A percentile compares a stretch with the other conserved stretches of the same genome.
Evolutionary conservation across 1,140 invertebrate genomes (phyloP).

Genomic region (Aphaenogaster ashmeadi): DNA sequence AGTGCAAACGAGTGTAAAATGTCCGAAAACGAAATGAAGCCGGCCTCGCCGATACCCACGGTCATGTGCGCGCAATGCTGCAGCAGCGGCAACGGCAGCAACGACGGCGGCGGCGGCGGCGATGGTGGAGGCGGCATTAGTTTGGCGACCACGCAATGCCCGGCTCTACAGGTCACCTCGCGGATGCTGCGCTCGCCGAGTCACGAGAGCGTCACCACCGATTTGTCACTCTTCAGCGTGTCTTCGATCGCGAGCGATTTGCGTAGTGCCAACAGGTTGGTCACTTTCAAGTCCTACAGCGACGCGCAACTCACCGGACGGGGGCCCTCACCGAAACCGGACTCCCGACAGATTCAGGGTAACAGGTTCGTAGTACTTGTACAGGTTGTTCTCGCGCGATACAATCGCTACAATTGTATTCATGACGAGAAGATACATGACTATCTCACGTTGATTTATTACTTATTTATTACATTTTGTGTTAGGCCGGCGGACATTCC

Average conservation of each 20-base stretch:
- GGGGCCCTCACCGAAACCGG: conserved; percentile 91
- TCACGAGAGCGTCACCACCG: conserved; percentile 94
- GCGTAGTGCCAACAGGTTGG: conserved; percentile 87
- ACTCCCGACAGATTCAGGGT: conserved; percentile 85
- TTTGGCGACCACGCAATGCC: conserved; percentile 81
- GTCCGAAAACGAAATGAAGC: conserved; percentile 80
- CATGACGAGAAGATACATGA: neutral
- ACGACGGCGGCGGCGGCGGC: neutral
- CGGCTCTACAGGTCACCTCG: conserved; percentile 87
- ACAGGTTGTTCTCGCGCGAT: neutral
- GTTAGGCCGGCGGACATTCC: conserved; percentile 88
- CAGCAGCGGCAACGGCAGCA: conserved; percentile 36
- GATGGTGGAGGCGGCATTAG: conserved; percentile 57
- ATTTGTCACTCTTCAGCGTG: conserved; percentile 93
- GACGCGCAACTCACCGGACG: conserved; percentile 87
- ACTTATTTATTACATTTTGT: neutral
- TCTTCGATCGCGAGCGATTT: conserved; percentile 91
- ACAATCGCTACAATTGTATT: neutral
- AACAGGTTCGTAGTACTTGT: conserved; percentile 79
- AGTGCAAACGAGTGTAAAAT: conserved; percentile 66
- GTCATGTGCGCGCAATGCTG: conserved; percentile 61
- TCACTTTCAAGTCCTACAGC: conserved; percentile 88
- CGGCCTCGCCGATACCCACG: conserved; percentile 73
- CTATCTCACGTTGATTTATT: neutral
- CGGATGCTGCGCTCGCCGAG: conserved; percentile 93